Percentiles rank a stretch among this genome's conserved stretches.
phyloP scores from a whole-genome alignment of 2,797 vertebrate species.

The Acestrorhynchus altus region DNA sequence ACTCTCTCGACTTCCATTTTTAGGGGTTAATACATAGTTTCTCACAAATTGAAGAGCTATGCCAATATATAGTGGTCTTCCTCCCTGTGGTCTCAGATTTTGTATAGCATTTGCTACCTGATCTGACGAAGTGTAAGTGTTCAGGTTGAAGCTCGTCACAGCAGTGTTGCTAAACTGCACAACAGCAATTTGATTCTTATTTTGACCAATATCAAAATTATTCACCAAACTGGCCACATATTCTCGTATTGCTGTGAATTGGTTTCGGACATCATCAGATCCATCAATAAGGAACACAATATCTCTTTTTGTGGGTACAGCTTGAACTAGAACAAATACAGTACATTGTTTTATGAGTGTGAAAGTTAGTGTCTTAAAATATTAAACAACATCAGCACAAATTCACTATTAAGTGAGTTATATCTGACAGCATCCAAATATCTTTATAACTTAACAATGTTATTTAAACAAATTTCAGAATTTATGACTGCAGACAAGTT shows the following conservation, averaged over 20 bases:
- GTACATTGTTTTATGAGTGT: not conserved
- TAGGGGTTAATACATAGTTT: constrained; percentile 68
- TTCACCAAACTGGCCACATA: constrained; percentile 72
- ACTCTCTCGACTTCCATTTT: constrained; percentile 62
- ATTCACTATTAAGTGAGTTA: no score
- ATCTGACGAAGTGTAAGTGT: constrained; percentile 66
- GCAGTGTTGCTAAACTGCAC: constrained; percentile 78
- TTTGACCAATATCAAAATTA: constrained; percentile 68
- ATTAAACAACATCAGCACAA: not conserved
- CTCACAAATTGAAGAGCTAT: constrained; percentile 75
- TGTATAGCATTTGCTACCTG: constrained; percentile 66
- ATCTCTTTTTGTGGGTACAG: constrained; percentile 65
- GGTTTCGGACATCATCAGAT: constrained; percentile 75
- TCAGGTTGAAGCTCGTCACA: constrained; percentile 71
- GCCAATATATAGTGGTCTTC: constrained; percentile 75
- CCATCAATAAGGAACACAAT: constrained; percentile 83
- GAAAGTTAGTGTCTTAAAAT: not conserved
- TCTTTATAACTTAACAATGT: no score
- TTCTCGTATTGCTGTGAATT: constrained; percentile 69
- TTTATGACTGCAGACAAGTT: no score
- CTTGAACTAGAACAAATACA: constrained; percentile 54
- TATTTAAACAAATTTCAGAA: no score
- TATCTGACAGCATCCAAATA: no score
- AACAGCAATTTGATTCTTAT: constrained; percentile 76
- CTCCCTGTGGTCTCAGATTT: constrained; percentile 74